phyloP scores from a whole-genome alignment of 2,888 invertebrate genomes.

The Drosophila nr. fundita region DNA sequence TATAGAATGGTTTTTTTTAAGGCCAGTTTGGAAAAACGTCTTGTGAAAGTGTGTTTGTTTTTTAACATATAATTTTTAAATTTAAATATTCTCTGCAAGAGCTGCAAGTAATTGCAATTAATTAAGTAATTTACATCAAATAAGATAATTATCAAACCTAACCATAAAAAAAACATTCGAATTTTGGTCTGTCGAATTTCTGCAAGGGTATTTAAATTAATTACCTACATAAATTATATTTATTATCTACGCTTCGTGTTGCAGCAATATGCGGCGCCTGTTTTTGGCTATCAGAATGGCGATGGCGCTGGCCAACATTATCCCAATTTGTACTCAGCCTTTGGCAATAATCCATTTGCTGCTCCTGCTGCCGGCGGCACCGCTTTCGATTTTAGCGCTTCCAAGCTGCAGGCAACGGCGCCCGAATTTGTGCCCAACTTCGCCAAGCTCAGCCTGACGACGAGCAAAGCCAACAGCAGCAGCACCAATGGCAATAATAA shows the following conservation, averaged over 20 bases:
- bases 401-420: slow-evolving; percentile 82
- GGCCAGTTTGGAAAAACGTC: background rate
- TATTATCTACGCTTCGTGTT: background rate
- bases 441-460: slow-evolving; percentile 69
- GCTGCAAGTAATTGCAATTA: background rate
- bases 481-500: slow-evolving; percentile 29
- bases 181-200: background rate
- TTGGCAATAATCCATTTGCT: slow-evolving; percentile 77
- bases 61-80: background rate
- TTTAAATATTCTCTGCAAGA: background rate
- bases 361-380: slow-evolving; percentile 16
- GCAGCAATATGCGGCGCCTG: slow-evolving; percentile 37
- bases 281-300: slow-evolving; percentile 50
- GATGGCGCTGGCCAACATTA: slow-evolving; percentile 16
- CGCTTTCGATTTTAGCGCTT: slow-evolving; percentile 73
- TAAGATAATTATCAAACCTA: background rate
- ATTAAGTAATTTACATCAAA: background rate
- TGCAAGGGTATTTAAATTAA: background rate
- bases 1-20: too few relatives aligned
- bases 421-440: slow-evolving; percentile 84
- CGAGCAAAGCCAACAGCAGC: slow-evolving; percentile 4
- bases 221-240: background rate
- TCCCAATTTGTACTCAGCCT: slow-evolving; percentile 58
- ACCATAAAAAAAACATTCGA: background rate
- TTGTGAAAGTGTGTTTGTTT: background rate